A percentile compares a stretch with the other conserved stretches of the same genome.
Evolutionary conservation across 1,140 invertebrate species (phyloP).

Genomic region (Plutomurus gul): DNA sequence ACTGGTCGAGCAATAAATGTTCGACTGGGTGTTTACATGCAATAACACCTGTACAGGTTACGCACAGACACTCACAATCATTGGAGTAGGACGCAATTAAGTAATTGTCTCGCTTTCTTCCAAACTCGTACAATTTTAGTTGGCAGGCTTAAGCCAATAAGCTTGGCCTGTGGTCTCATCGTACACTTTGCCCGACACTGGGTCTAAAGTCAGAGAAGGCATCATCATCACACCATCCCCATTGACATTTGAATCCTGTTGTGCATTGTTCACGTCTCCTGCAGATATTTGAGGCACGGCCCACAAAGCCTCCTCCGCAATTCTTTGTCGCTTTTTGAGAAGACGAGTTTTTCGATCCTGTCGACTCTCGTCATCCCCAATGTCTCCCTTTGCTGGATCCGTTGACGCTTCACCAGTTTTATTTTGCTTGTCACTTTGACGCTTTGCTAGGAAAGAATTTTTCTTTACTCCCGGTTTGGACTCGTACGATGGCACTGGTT

Average conservation of each 20-base stretch:
- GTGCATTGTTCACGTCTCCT: background rate
- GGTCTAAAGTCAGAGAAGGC: constrained; percentile 40
- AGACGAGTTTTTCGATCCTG: background rate
- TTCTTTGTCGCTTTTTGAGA: background rate
- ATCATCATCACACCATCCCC: background rate
- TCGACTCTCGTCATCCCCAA: constrained; percentile 1
- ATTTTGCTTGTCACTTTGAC: constrained; percentile 37
- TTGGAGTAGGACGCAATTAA: no score
- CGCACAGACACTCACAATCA: no score
- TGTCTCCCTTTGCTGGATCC: background rate
- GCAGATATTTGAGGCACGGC: background rate
- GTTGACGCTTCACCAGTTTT: background rate
- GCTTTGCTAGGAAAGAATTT: constrained; percentile 33
- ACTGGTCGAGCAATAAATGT: no score
- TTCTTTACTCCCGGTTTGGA: background rate
- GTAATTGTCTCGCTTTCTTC: no score
- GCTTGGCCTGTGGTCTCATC: constrained; percentile 52
- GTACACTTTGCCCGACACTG: constrained; percentile 51
- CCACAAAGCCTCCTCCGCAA: background rate
- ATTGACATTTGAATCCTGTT: background rate
- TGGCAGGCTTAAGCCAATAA: constrained; percentile 52
- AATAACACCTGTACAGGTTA: no score
- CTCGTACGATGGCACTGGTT: constrained; percentile 55
- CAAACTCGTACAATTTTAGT: background rate
- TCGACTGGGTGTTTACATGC: no score